Evolutionary conservation across 1,140 invertebrate genomes (phyloP), one percentile per base, ranked within the genome.

Genomic region (Condylostylus longicornis): DNA sequence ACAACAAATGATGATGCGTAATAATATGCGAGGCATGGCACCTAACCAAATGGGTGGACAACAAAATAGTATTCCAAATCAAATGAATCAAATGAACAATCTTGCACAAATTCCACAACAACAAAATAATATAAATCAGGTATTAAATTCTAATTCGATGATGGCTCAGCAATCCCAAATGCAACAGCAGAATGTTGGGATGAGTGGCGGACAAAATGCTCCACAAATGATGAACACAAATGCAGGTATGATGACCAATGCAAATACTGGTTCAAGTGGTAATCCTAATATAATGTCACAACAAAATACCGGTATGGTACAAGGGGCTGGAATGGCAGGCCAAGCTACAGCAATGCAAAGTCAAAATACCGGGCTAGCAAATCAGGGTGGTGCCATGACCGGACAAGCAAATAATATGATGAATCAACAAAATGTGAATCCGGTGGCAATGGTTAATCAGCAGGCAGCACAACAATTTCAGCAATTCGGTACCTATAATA

Each of bases 61-160:
- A 48, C n/a, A n/a, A n/a, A 62, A 59, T 53, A 50, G 51, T 3
- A 34, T 15, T 5, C 42, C 44, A 6, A 50, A 49, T 14, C 64
- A 51, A 56, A 66, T 67, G 57, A 57, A 58, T 0, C 63, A 65
- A 37, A 48, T 60, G 5, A 67, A 71, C 53, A 59, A 64, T 18
- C 67, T 68, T 35, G 50, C 58, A 4, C 68, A 71, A 60, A 56
- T 60, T 3, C 64, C 64, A 43, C 63, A 65, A 63, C 44, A 18
- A 46, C 61, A 42, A 32, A 18, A 35, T 13, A 61, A 41, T 29
- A 41, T 47, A 35, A 40, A 37, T 9, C 42, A 41, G 33, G 33
- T 32, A 19, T 33, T 46, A 1, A 45, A 45, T 37, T 38, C 42
- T 19, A 56, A 56, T 2, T 58, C 62, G 56, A 58, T 13, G 55